Percentiles rank a stretch among this genome's conserved stretches.
Evolutionary conservation across 2,113 vertebrate genomes (phyloP).

Genomic region (Tamias sibiricus): DNA sequence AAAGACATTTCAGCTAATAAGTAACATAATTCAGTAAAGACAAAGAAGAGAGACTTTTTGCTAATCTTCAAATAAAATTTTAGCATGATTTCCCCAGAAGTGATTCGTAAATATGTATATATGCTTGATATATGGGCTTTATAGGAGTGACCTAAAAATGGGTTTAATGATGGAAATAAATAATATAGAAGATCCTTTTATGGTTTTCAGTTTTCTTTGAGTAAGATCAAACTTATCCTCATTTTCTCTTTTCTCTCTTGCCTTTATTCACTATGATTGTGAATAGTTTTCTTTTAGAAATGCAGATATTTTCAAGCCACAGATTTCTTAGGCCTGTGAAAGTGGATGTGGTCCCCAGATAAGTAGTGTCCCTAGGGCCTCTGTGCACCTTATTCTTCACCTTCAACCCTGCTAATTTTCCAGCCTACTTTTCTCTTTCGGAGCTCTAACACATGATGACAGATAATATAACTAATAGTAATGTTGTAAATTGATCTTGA

Average conservation of each 20-base stretch:
- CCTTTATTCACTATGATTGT: not conserved
- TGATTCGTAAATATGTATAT: not conserved
- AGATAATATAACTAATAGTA: constrained; percentile 52
- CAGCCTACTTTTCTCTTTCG: constrained; percentile 45
- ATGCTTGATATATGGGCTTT: not conserved
- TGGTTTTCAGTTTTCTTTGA: not conserved
- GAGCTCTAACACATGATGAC: constrained; percentile 64
- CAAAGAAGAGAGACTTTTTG: not conserved
- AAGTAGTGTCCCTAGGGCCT: not conserved
- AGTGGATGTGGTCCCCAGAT: not conserved
- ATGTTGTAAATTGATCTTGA: constrained; percentile 71
- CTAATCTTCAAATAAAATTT: not conserved
- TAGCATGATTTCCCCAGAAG: not conserved
- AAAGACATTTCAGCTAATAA: not conserved
- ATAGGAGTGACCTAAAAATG: not conserved
- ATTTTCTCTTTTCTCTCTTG: not conserved
- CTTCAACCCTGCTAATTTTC: constrained; percentile 65
- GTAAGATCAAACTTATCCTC: not conserved
- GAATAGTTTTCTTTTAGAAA: constrained; percentile 17
- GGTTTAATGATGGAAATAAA: constrained; percentile 9
- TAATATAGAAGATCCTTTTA: not conserved
- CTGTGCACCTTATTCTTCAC: not conserved
- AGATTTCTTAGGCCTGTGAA: not conserved
- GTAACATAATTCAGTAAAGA: not conserved
- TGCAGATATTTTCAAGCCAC: not conserved